A percentile compares a stretch with the other conserved stretches of the same genome.
Evolutionary conservation across 2,888 invertebrate genomes (phyloP).

Genomic region (Drosophila mimica): DNA sequence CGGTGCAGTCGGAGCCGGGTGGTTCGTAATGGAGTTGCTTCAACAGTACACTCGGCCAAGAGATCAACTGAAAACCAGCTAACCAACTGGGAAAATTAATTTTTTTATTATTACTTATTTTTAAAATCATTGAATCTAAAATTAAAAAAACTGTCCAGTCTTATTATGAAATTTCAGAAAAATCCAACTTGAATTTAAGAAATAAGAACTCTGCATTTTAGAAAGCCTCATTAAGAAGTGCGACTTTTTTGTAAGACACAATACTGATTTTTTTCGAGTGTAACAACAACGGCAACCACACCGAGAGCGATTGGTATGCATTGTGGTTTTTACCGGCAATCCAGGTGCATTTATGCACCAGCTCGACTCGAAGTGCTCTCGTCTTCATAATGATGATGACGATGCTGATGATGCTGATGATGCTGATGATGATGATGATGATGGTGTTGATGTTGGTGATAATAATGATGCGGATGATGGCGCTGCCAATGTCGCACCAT

Average conservation of each 20-base stretch:
- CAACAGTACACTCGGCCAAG: neutral
- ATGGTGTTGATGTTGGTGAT: conserved; percentile 14
- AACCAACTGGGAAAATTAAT: too few relatives aligned
- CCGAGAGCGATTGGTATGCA: conserved; percentile 30
- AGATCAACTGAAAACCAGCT: neutral
- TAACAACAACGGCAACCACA: conserved; percentile 21
- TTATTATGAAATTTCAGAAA: neutral
- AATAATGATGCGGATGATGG: conserved; percentile 8
- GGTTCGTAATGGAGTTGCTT: neutral
- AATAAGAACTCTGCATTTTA: neutral
- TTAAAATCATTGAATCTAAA: neutral
- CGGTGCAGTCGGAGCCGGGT: neutral
- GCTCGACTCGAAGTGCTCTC: conserved; percentile 40
- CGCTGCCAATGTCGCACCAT: conserved; percentile 28
- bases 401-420: conserved; percentile 11
- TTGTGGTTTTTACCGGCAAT: conserved; percentile 3
- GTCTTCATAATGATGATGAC: conserved; percentile 12
- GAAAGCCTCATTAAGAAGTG: too few relatives aligned
- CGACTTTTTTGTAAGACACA: neutral
- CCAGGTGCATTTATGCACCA: conserved; percentile 50
- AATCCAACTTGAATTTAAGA: neutral
- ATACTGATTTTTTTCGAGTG: neutral
- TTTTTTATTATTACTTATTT: neutral
- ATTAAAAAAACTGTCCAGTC: too few relatives aligned
- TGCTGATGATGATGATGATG: conserved; percentile 3